Evolutionary conservation across 1,140 invertebrate genomes (phyloP).

Genomic region (Sitodiplosis mosellana): DNA sequence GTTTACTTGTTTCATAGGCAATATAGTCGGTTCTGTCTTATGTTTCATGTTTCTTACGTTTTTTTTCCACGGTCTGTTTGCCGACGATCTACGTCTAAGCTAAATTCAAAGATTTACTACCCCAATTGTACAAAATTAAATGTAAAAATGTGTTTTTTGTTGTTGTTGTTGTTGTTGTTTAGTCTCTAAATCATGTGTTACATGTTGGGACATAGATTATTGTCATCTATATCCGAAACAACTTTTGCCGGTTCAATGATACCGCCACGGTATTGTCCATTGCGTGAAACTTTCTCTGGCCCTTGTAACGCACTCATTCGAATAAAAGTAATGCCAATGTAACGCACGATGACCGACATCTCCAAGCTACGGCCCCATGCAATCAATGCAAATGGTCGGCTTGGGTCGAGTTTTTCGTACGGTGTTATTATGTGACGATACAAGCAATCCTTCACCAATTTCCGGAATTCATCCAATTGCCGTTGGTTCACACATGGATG

Average conservation of each 20-base stretch:
- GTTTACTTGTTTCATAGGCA: too few relatives aligned
- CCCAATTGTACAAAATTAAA: too few relatives aligned
- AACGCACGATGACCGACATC: slow-evolving; percentile 49
- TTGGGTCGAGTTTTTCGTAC: slow-evolving; percentile 35
- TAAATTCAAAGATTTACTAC: too few relatives aligned
- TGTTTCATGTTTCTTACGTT: too few relatives aligned
- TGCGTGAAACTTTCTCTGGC: slow-evolving; percentile 35
- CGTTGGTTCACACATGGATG: slow-evolving; percentile 64
- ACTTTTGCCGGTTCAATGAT: background rate
- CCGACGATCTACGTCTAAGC: too few relatives aligned
- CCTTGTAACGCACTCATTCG: slow-evolving; percentile 40
- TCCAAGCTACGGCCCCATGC: slow-evolving; percentile 55
- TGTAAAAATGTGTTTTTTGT: too few relatives aligned
- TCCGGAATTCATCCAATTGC: slow-evolving; percentile 41
- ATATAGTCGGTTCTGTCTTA: too few relatives aligned
- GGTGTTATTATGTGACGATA: slow-evolving; percentile 68
- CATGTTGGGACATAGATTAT: background rate
- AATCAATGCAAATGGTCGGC: slow-evolving; percentile 54
- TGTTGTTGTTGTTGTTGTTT: too few relatives aligned
- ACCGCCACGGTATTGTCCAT: slow-evolving; percentile 25
- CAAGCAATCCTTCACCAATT: slow-evolving; percentile 47
- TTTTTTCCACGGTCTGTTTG: too few relatives aligned
- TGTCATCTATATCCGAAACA: background rate
- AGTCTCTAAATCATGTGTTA: background rate
- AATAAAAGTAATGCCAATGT: slow-evolving; percentile 40